These are phyloP conservation scores for Perognathus longimembris DNA, from an alignment of 2,113 vertebrate species.

Conservation along the genomic window DNA sequence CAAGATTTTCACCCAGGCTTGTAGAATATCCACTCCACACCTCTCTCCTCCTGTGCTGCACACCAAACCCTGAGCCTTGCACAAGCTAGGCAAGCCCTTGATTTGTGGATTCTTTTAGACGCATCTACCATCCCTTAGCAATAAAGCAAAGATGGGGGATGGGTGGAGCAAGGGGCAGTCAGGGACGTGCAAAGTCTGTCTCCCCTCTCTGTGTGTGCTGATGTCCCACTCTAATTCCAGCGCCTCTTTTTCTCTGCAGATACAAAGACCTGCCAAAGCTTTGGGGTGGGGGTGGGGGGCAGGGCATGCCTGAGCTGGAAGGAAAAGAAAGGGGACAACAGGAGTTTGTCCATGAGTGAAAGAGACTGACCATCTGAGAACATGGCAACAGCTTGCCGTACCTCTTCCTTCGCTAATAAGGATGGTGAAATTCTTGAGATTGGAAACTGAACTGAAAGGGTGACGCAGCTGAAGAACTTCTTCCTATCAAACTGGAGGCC, in stretches of 20 bases:
- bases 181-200: background rate
- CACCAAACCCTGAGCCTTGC: background rate
- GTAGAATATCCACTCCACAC: background rate
- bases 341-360: background rate
- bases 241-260: background rate
- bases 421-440: constrained; percentile 18
- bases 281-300: background rate
- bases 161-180: background rate
- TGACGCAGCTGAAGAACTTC: too few species aligned
- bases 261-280: background rate
- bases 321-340: background rate
- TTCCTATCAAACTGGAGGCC: too few species aligned
- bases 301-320: background rate
- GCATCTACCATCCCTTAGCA: background rate
- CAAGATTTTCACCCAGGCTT: background rate
- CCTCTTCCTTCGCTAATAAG: background rate
- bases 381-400: too few species aligned
- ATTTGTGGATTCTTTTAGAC: background rate
- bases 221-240: background rate
- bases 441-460: constrained; percentile 9
- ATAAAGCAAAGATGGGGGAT: background rate
- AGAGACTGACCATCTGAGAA: background rate
- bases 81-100: background rate
- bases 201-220: background rate
- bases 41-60: background rate